These are phyloP conservation scores for Crenichthys baileyi DNA, from an alignment of 2,797 vertebrate genomes.

Conservation along the genomic window DNA sequence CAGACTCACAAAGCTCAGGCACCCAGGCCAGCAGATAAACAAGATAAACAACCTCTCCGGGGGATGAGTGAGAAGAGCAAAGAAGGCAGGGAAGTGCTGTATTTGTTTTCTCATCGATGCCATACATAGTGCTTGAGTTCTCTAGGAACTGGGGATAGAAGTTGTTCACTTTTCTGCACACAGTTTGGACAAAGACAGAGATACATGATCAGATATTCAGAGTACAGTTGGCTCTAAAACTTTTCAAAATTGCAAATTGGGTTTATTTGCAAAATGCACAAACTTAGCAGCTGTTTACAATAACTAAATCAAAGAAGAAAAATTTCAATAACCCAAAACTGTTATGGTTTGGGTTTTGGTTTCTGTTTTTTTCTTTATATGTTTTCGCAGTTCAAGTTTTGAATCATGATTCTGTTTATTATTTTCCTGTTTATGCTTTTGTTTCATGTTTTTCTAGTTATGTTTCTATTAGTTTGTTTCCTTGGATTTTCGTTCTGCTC, in stretches of 20 bases:
- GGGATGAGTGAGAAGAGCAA: conserved; percentile 43
- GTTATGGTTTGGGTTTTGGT: too few species aligned
- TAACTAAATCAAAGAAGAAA: neutral
- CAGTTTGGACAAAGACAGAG: conserved; percentile 22
- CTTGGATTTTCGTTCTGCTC: too few species aligned
- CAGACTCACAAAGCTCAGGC: conserved; percentile 38
- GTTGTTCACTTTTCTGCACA: conserved; percentile 23
- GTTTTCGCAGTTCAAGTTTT: too few species aligned
- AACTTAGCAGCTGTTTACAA: neutral
- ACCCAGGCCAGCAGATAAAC: conserved; percentile 55
- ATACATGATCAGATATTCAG: conserved; percentile 12
- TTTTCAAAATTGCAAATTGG: neutral
- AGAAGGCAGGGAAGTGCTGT: conserved; percentile 44
- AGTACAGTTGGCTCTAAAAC: neutral
- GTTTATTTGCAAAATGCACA: neutral
- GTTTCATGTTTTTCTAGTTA: too few species aligned
- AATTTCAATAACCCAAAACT: neutral
- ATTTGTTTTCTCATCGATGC: conserved; percentile 67
- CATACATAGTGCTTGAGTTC: conserved; percentile 73
- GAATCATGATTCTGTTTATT: too few species aligned
- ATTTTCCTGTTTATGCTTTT: too few species aligned
- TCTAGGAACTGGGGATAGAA: conserved; percentile 34
- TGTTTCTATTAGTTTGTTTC: too few species aligned
- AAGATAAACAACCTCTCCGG: conserved; percentile 65
- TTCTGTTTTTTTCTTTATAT: too few species aligned